Evolutionary conservation across 1,140 invertebrate species (phyloP).

Genomic region (Neodiprion pinetum): DNA sequence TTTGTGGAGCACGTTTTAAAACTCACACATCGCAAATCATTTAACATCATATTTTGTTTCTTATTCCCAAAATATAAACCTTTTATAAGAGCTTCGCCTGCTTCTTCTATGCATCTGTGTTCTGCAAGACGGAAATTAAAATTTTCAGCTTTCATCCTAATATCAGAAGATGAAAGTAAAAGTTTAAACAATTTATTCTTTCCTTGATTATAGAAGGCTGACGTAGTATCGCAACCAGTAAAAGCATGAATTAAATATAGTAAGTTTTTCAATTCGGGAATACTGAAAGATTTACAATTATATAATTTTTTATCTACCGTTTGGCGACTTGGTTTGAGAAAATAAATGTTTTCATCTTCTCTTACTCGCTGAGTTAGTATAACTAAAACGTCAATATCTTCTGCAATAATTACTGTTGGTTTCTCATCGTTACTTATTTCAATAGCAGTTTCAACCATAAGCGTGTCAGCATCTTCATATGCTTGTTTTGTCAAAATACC

Average conservation of each 20-base stretch:
- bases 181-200: not conserved
- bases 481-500: slow-evolving; percentile 15
- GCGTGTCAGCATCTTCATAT: slow-evolving; percentile 26
- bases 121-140: no score
- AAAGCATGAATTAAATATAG: slow-evolving; percentile 20
- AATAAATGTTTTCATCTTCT: slow-evolving; percentile 27
- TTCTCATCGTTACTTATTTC: slow-evolving; percentile 15
- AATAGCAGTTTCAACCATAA: slow-evolving; percentile 32
- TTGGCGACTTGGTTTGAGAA: slow-evolving; percentile 18
- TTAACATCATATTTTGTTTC: not conserved
- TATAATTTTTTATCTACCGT: slow-evolving; percentile 11
- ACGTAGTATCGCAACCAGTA: slow-evolving; percentile 18
- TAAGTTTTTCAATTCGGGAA: slow-evolving; percentile 14
- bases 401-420: slow-evolving; percentile 28
- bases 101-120: not conserved
- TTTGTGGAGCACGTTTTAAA: slow-evolving; percentile 11
- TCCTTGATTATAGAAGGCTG: not conserved
- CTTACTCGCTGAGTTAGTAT: slow-evolving; percentile 35
- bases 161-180: no score
- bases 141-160: no score
- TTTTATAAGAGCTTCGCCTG: not conserved
- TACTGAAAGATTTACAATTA: slow-evolving; percentile 12
- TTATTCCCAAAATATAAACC: not conserved
- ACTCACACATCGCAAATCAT: not conserved
- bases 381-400: slow-evolving; percentile 43